Conservation (phyloP, 2,113 vertebrate species). For the Dolichallabes microphthalmus region DNA sequence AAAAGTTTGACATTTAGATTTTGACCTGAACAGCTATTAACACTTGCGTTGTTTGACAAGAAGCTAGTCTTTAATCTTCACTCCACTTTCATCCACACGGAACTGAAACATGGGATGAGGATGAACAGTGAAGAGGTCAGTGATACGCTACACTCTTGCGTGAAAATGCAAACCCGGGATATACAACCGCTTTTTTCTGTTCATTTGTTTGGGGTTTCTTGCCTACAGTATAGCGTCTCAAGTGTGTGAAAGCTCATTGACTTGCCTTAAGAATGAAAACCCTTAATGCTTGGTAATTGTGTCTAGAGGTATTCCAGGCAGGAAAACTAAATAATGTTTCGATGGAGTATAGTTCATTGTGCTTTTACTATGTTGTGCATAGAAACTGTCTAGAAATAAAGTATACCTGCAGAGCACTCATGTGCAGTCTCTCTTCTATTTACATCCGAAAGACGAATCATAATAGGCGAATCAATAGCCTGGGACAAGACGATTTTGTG, state of each 20-base stretch:
- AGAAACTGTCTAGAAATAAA: conserved; percentile 93
- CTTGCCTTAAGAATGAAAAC: conserved; percentile 74
- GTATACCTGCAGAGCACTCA: conserved; percentile 77
- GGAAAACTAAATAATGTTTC: conserved; percentile 72
- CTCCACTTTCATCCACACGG: not conserved
- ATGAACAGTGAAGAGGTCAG: not conserved
- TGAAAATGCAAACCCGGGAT: conserved; percentile 27
- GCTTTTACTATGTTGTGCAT: conserved; percentile 86
- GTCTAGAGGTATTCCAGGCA: conserved; percentile 70
- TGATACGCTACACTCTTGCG: not conserved
- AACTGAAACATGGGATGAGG: not conserved
- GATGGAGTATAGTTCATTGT: conserved; percentile 82
- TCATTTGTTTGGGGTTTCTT: not conserved
- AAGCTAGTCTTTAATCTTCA: not conserved
- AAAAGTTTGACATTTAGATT: not conserved
- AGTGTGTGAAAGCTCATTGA: conserved; percentile 58
- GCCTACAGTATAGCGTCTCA: conserved; percentile 23
- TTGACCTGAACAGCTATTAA: not conserved
- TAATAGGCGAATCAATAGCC: not conserved
- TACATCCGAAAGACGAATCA: not conserved
- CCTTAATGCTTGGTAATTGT: conserved; percentile 71
- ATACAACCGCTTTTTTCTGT: conserved; percentile 40
- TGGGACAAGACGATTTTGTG: no score
- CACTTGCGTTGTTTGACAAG: not conserved
- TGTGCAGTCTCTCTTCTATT: conserved; percentile 26